Percentiles rank a stretch among this genome's conserved stretches.
These are phyloP conservation scores for Myiozetetes cayanensis DNA, from an alignment of 2,113 vertebrate genomes.

Conservation along the genomic window DNA sequence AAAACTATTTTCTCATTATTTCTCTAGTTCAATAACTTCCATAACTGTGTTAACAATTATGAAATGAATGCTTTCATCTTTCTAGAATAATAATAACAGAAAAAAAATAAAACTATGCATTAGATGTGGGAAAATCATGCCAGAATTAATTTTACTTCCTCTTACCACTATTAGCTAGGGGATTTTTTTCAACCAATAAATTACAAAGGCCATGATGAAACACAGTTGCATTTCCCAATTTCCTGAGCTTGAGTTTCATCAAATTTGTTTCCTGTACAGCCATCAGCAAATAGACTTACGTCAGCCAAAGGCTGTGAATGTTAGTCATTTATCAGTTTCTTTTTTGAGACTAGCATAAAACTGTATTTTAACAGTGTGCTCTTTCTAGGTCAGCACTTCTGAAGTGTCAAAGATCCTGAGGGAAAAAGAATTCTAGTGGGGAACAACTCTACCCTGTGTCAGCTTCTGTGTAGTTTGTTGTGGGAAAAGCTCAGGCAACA, in stretches of 20 bases:
- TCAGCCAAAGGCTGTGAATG: neutral
- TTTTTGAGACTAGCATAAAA: neutral
- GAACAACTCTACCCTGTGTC: neutral
- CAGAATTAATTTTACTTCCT: neutral
- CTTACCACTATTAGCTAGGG: neutral
- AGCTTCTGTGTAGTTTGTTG: neutral
- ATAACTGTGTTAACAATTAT: neutral
- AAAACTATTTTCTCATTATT: neutral
- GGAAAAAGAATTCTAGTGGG: neutral
- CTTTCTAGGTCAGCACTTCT: conserved; percentile 8
- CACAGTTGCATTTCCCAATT: neutral
- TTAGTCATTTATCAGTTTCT: neutral
- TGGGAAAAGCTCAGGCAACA: neutral
- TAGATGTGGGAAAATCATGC: neutral
- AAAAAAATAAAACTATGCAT: neutral
- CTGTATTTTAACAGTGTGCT: neutral
- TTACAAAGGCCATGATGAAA: neutral
- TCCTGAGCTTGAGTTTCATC: neutral
- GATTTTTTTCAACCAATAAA: neutral
- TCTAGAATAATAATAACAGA: neutral
- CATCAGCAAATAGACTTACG: neutral
- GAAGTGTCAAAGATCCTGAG: neutral
- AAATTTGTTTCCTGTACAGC: neutral
- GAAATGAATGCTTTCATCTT: neutral
- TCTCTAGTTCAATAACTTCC: neutral